Conservation (phyloP, 2,113 vertebrate genomes). For the Gymnobelideus leadbeateri region DNA sequence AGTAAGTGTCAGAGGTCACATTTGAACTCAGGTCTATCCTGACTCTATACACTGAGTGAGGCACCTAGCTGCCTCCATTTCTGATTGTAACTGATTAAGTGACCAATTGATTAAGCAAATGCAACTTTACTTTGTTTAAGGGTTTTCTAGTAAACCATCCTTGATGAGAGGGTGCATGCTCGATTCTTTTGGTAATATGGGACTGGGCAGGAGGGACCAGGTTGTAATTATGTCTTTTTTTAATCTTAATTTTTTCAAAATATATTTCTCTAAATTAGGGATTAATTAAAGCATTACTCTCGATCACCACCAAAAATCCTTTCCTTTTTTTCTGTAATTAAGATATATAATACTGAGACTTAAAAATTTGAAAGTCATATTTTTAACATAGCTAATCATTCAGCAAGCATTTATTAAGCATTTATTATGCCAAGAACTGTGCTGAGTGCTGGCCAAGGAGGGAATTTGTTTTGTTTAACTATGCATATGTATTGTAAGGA, state of each 20-base stretch:
- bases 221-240: too few species aligned
- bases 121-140: neutral
- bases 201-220: neutral
- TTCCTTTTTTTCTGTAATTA: neutral
- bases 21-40: neutral
- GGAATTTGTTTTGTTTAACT: neutral
- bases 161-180: neutral
- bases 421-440: neutral
- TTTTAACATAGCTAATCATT: neutral
- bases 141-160: slow-evolving; percentile 12
- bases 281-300: neutral
- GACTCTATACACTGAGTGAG: neutral
- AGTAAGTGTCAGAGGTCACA: neutral
- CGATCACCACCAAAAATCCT: neutral
- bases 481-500: neutral
- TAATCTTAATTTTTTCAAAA: slow-evolving; percentile 53
- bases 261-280: slow-evolving; percentile 32
- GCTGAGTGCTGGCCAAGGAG: neutral
- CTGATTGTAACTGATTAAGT: neutral
- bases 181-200: slow-evolving; percentile 36
- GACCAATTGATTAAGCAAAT: neutral
- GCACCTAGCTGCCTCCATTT: neutral
- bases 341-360: neutral
- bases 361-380: neutral
- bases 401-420: too few species aligned